phyloP scores from a whole-genome alignment of 2,888 invertebrate species.

The Pocota personata region DNA sequence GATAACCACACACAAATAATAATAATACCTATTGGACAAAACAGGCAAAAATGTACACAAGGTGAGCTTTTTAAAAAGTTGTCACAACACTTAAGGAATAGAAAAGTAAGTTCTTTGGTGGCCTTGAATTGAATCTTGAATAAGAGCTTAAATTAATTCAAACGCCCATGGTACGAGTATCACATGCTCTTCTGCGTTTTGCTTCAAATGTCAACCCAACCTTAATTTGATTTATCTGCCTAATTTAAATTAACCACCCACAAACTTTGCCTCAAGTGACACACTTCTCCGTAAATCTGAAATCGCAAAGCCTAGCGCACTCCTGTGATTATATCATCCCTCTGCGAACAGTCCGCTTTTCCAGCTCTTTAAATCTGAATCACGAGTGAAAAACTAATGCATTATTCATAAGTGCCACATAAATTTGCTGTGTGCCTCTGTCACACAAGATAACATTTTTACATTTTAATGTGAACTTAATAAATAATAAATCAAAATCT shows the following conservation, averaged over 20 bases:
- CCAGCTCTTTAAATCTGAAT: slow-evolving; percentile 40
- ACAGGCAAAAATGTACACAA: no score
- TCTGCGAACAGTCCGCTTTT: background rate
- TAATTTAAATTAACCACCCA: slow-evolving; percentile 43
- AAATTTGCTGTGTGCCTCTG: slow-evolving; percentile 46
- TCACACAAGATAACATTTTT: slow-evolving; percentile 50
- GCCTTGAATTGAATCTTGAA: no score
- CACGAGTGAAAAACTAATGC: slow-evolving; percentile 48
- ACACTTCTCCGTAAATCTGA: background rate
- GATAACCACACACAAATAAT: no score
- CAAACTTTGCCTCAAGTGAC: background rate
- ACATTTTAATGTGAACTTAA: slow-evolving; percentile 71
- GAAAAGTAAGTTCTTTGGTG: no score
- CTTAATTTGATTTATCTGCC: slow-evolving; percentile 58
- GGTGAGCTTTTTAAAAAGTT: no score
- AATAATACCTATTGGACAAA: no score
- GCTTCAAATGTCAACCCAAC: slow-evolving; percentile 1
- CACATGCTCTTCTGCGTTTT: background rate
- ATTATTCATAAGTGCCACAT: slow-evolving; percentile 67
- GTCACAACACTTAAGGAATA: no score
- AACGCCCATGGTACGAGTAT: background rate
- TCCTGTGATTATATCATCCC: background rate
- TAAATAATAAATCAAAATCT: slow-evolving; percentile 68
- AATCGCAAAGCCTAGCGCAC: slow-evolving; percentile 5
- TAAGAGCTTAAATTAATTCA: no score